A percentile compares a stretch with the other conserved stretches of the same genome.
phyloP scores from a whole-genome alignment of 1,140 invertebrate species.

The Harpegnathos saltator region DNA sequence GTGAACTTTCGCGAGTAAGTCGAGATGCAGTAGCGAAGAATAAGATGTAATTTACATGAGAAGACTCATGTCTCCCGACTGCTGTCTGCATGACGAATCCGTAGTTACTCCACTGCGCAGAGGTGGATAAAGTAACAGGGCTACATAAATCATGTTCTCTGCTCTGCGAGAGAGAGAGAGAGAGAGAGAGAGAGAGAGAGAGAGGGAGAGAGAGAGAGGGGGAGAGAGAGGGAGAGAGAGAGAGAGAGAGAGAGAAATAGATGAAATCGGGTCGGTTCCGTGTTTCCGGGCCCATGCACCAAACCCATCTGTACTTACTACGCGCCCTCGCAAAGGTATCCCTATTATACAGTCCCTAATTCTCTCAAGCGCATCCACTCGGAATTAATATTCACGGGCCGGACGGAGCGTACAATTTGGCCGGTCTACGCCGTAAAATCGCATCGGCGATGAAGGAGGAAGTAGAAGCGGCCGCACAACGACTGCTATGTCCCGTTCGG shows the following conservation, averaged over 20 bases:
- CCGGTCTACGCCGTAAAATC: slow-evolving; percentile 68
- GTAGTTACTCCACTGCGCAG: slow-evolving; percentile 29
- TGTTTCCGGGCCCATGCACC: slow-evolving; percentile 81
- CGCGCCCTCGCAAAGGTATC: slow-evolving; percentile 77
- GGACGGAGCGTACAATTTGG: slow-evolving; percentile 56
- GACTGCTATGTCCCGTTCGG: slow-evolving; percentile 60
- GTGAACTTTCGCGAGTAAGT: slow-evolving; percentile 10
- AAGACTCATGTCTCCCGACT: background rate
- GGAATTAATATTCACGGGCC: slow-evolving; percentile 36
- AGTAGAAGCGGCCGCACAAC: slow-evolving; percentile 65
- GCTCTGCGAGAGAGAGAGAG: too few relatives aligned
- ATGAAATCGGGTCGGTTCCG: slow-evolving; percentile 64
- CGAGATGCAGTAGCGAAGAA: background rate
- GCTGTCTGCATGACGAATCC: slow-evolving; percentile 6
- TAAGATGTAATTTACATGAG: background rate
- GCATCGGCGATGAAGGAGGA: slow-evolving; percentile 66
- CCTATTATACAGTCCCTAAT: slow-evolving; percentile 78
- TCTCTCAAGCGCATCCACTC: slow-evolving; percentile 57
- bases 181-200: too few relatives aligned
- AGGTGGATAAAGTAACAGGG: slow-evolving; percentile 40
- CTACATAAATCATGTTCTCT: slow-evolving; percentile 68
- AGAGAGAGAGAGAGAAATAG: too few relatives aligned
- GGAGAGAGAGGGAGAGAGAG: too few relatives aligned
- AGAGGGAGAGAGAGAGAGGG: too few relatives aligned
- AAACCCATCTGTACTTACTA: slow-evolving; percentile 84